Percentiles rank a stretch among this genome's conserved stretches.
These are phyloP conservation scores for Pardosa pseudoannulata DNA, from an alignment of 2,888 invertebrate genomes.

Conservation along the genomic window DNA sequence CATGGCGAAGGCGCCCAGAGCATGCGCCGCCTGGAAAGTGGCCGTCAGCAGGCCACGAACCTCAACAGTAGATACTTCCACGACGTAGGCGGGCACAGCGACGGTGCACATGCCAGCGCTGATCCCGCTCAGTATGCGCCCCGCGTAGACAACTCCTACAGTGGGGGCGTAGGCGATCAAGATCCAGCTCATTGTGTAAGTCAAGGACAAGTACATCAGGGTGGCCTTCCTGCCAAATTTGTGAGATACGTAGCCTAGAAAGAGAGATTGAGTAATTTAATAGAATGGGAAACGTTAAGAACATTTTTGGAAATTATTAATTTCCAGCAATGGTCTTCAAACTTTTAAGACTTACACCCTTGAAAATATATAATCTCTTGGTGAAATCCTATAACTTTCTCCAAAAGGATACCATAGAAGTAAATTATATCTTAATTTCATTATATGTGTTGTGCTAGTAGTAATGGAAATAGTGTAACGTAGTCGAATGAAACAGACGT, in stretches of 20 bases:
- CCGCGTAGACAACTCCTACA: conserved; percentile 41
- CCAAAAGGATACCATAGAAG: no score
- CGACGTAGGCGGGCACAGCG: conserved; percentile 66
- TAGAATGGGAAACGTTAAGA: no score
- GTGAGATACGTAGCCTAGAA: conserved; percentile 48
- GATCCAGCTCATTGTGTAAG: conserved; percentile 77
- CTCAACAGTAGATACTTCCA: conserved; percentile 58
- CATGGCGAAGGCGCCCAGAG: conserved; percentile 50
- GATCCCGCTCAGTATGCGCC: conserved; percentile 60
- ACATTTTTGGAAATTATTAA: no score
- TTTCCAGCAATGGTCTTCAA: no score
- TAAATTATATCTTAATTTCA: no score
- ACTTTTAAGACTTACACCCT: no score
- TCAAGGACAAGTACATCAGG: conserved; percentile 75
- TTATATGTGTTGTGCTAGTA: no score
- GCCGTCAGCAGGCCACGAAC: conserved; percentile 49
- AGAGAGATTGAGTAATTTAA: no score
- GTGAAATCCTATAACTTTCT: no score
- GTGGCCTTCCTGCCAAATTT: conserved; percentile 75
- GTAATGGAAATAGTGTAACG: no score
- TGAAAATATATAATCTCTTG: no score
- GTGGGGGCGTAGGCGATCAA: conserved; percentile 74
- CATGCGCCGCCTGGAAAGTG: conserved; percentile 12
- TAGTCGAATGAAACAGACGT: no score
- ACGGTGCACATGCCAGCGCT: conserved; percentile 49